Conservation (phyloP, 1,140 invertebrate species). For the Cecropterus lyciades region DNA sequence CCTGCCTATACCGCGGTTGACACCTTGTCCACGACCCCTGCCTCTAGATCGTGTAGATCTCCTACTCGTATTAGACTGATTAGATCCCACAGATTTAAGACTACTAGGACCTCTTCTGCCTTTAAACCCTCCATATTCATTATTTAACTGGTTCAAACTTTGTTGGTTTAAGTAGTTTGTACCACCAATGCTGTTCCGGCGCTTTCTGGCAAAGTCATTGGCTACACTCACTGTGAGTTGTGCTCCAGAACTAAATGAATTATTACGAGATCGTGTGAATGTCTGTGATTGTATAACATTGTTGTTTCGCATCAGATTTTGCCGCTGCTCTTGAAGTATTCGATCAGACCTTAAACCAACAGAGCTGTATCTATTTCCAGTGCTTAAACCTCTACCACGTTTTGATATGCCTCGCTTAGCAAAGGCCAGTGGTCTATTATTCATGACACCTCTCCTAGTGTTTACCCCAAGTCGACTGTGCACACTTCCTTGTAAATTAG, state of each 20-base stretch:
- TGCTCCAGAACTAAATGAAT: constrained; percentile 68
- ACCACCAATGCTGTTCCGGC: constrained; percentile 73
- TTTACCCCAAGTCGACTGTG: constrained; percentile 71
- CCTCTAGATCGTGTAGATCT: constrained; percentile 58
- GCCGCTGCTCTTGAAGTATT: constrained; percentile 65
- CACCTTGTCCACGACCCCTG: constrained; percentile 60
- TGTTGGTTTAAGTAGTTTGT: constrained; percentile 68
- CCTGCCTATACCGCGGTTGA: constrained; percentile 60
- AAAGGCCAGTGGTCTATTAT: constrained; percentile 63
- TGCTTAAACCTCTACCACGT: constrained; percentile 64
- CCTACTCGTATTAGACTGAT: constrained; percentile 60
- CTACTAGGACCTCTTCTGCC: constrained; percentile 68
- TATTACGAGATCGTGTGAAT: constrained; percentile 72
- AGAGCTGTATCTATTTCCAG: constrained; percentile 66
- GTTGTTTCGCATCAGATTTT: constrained; percentile 55
- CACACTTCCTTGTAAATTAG: constrained; percentile 54
- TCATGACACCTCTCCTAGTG: constrained; percentile 53
- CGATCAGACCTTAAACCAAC: constrained; percentile 76
- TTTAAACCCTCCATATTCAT: constrained; percentile 66
- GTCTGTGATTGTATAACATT: constrained; percentile 73
- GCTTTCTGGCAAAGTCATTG: constrained; percentile 71
- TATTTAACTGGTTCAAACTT: constrained; percentile 67
- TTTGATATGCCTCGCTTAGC: constrained; percentile 76
- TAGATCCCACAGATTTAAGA: constrained; percentile 70
- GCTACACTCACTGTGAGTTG: constrained; percentile 76